Evolutionary conservation across 2,888 invertebrate species (phyloP).

Genomic region (Cantharis rustica): DNA sequence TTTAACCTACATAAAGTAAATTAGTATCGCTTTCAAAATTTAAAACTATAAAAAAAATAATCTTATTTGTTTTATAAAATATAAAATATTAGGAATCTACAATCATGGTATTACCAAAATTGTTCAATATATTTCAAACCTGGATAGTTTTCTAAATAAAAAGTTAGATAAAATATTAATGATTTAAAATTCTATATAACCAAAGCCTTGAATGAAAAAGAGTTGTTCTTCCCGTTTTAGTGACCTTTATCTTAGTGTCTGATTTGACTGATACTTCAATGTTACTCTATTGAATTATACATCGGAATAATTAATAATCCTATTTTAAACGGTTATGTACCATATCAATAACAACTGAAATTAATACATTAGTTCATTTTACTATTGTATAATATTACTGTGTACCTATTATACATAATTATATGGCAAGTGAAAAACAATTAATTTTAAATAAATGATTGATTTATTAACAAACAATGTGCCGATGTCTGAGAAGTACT

Average conservation of each 20-base stretch:
- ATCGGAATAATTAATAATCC: neutral
- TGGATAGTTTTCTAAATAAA: neutral
- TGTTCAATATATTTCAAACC: neutral
- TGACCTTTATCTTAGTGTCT: neutral
- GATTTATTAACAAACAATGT: neutral
- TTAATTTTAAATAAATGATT: neutral
- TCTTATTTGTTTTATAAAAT: neutral
- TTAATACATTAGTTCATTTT: neutral
- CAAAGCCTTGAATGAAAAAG: conserved; percentile 1
- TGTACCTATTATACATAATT: neutral
- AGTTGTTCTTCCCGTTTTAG: conserved; percentile 2
- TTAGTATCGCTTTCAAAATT: neutral
- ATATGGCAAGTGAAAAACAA: neutral
- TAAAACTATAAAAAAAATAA: neutral
- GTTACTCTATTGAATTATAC: neutral
- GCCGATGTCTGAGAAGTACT: neutral
- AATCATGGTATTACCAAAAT: neutral
- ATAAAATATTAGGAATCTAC: neutral
- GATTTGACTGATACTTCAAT: conserved; percentile 3
- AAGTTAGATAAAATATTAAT: neutral
- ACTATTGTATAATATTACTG: neutral
- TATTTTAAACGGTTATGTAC: neutral
- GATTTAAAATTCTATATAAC: neutral
- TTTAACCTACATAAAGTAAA: neutral
- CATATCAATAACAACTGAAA: neutral